Base-by-base conservation (phyloP, 2,797 vertebrate species). In the Lagodon rhomboides region DNA sequence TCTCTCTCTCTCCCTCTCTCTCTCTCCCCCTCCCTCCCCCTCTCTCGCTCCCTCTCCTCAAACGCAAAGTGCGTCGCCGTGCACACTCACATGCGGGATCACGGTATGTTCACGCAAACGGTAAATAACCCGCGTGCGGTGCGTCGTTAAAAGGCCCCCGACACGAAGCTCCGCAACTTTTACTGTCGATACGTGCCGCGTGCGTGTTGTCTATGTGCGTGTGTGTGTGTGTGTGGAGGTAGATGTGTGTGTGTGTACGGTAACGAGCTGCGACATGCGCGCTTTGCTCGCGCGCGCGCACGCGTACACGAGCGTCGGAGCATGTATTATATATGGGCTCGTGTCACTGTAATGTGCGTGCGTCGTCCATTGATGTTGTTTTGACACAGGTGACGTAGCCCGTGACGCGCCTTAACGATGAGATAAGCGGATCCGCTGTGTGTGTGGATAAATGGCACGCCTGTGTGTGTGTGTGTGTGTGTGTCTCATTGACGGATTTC, bases 301-400 rank as follows among this genome's bases (percentile, higher is more conserved):
- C n/a, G 54, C 58, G 16, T 23, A 20, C 60, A 44, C 56, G 67
- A 0, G 63, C 73, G 63, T 46, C 8, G 38, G 20, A n/a, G 20
- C 55, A 12, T n/a, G 49, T 38, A 15, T 46, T 15, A 4, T 65
- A 27, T 22, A 6, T 53, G 16, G n/a, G 25, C n/a, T 69, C 17
- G 80, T 61, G 76, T 61, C 61, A 16, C 41, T 23, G 44, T 22
- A 34, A 56, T 23, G 82, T 34, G 71, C 74, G 75, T 25, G 68
- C 68, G 80, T 65, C 88, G 80, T 70, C 76, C 86, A 79, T 70
- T 85, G 87, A 91, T 91, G 89, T 91, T 92, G 86, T 91, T 91
- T 89, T 90, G 88, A 91, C 86, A 83, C 81, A 66, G 84, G 86
- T 94, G 92, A 94, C 92, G 88, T 92, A 90, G 87, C 53, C 1